phyloP scores from a whole-genome alignment of 2,888 invertebrate species.

The Ischnura elegans region DNA sequence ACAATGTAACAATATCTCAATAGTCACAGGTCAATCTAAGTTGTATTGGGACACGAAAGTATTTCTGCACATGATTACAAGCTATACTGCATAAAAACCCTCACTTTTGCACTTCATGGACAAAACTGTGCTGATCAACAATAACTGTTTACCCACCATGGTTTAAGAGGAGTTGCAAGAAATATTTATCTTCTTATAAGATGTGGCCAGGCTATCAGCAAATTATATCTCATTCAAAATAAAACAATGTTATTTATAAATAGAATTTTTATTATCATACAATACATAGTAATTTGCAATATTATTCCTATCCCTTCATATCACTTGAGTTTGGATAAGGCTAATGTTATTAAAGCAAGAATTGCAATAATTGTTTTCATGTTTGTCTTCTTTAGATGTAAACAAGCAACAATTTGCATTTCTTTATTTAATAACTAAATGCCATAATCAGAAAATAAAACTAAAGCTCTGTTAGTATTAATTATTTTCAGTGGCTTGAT shows the following conservation, averaged over 20 bases:
- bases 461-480: not conserved
- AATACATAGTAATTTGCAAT: constrained; percentile 48
- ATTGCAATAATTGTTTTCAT: constrained; percentile 39
- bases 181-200: no score
- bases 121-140: no score
- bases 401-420: constrained; percentile 32
- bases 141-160: no score
- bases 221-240: not conserved
- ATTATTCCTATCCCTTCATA: constrained; percentile 50
- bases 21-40: no score
- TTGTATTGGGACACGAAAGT: no score
- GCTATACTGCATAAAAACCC: no score
- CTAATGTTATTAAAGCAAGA: constrained; percentile 51
- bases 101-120: no score
- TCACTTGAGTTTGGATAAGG: constrained; percentile 52
- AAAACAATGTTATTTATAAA: not conserved
- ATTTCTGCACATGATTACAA: no score
- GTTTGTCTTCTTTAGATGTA: constrained; percentile 12
- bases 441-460: constrained; percentile 48
- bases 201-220: no score
- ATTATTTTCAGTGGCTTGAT: constrained; percentile 44
- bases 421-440: constrained; percentile 41
- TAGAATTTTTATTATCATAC: constrained; percentile 43
- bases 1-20: no score
- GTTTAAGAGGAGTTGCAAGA: no score